Conservation (phyloP, 2,888 invertebrate genomes). For the Yponomeuta cagnagella region DNA sequence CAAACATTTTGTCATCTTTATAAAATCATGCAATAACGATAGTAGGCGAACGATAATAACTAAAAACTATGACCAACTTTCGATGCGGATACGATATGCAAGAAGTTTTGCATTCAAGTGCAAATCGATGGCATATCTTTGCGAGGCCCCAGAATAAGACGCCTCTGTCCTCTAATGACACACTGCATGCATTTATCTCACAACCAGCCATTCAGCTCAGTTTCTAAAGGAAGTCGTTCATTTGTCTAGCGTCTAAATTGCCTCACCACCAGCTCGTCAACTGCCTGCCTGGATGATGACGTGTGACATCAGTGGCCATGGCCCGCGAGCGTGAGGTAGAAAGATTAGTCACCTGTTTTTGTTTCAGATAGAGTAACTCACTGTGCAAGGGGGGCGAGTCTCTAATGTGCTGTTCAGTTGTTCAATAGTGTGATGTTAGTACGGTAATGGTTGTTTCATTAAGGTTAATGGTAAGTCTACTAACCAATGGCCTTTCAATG, state of each 20-base stretch:
- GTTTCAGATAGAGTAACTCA: constrained; percentile 21
- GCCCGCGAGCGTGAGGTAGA: constrained; percentile 52
- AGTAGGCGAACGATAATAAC: too few relatives aligned
- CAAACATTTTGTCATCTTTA: neutral
- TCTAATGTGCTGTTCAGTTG: too few relatives aligned
- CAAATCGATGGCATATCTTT: neutral
- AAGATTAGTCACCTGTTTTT: constrained; percentile 53
- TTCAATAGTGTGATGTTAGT: too few relatives aligned
- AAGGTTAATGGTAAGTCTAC: too few relatives aligned
- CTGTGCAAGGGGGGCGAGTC: too few relatives aligned
- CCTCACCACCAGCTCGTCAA: constrained; percentile 16
- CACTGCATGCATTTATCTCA: constrained; percentile 2
- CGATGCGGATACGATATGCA: neutral
- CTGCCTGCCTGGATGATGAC: neutral
- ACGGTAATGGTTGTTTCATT: too few relatives aligned
- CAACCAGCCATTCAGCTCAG: constrained; percentile 28
- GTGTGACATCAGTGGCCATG: constrained; percentile 36
- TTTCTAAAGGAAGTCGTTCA: constrained; percentile 46
- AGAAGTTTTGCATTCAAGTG: neutral
- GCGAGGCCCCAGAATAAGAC: neutral
- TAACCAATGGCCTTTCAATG: too few relatives aligned
- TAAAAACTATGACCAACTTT: too few relatives aligned
- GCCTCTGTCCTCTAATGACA: neutral
- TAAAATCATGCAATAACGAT: neutral
- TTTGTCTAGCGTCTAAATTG: constrained; percentile 51